Conservation (phyloP, 2,888 invertebrate species). For the Choristoneura rosaceana region DNA sequence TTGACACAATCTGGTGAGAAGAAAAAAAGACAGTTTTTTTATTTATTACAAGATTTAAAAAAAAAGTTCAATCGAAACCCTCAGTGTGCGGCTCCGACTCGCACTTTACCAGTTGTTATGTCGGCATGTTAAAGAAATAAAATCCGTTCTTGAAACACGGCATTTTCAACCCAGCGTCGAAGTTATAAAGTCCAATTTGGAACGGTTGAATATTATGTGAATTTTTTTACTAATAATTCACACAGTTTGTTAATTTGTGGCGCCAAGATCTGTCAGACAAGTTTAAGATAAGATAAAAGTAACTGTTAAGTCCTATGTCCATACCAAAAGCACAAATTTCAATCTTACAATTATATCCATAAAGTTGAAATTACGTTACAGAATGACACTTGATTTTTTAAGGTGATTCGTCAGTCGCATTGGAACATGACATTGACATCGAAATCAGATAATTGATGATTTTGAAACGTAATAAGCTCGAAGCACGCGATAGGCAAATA, state of each 20-base stretch:
- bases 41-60: no score
- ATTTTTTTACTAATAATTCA: not conserved
- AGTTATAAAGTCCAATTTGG: not conserved
- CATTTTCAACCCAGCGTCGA: not conserved
- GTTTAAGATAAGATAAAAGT: not conserved
- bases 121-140: not conserved
- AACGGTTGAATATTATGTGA: not conserved
- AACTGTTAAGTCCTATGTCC: not conserved
- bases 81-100: no score
- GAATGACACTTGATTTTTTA: not conserved
- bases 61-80: no score
- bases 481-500: slow-evolving; percentile 23
- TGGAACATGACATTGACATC: slow-evolving; percentile 35
- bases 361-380: not conserved
- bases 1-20: no score
- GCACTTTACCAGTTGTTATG: no score
- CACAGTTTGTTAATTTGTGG: slow-evolving; percentile 11
- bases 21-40: no score
- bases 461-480: slow-evolving; percentile 16
- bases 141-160: not conserved
- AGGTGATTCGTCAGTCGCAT: slow-evolving; percentile 5
- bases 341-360: not conserved
- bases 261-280: slow-evolving; percentile 27
- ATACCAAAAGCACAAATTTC: not conserved
- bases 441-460: slow-evolving; percentile 21